phyloP scores from a whole-genome alignment of 2,888 invertebrate species.

The Tribolium freemani region DNA sequence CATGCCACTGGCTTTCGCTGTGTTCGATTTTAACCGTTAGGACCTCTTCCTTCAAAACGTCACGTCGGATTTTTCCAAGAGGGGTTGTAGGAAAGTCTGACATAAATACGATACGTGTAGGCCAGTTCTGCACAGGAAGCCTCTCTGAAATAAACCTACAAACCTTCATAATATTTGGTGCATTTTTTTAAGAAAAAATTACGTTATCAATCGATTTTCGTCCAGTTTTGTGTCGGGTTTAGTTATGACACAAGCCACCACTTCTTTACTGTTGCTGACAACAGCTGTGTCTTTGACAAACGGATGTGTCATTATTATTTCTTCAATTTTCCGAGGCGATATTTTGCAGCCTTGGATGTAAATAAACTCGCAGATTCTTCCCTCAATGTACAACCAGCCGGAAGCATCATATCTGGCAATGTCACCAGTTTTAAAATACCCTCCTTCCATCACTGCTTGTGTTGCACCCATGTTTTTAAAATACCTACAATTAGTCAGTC shows the following conservation, averaged over 20 bases:
- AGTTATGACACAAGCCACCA: conserved; percentile 56
- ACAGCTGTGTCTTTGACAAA: conserved; percentile 55
- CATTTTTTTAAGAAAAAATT: conserved; percentile 27
- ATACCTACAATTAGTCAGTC: conserved; percentile 51
- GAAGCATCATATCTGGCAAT: conserved; percentile 58
- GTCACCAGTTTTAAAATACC: conserved; percentile 62
- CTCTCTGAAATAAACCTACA: conserved; percentile 49
- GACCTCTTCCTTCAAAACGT: conserved; percentile 50
- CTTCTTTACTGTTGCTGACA: conserved; percentile 51
- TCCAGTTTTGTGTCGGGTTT: conserved; percentile 48
- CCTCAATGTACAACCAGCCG: conserved; percentile 59
- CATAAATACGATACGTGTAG: conserved; percentile 55
- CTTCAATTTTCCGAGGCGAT: conserved; percentile 56
- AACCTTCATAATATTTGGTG: conserved; percentile 15
- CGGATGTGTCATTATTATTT: conserved; percentile 57
- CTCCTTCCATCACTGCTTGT: conserved; percentile 49
- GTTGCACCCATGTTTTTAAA: conserved; percentile 56
- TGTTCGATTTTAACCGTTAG: conserved; percentile 49
- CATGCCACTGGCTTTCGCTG: conserved; percentile 42
- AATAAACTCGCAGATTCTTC: conserved; percentile 58
- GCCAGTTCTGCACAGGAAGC: conserved; percentile 49
- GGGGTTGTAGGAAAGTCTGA: conserved; percentile 59
- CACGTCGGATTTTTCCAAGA: conserved; percentile 57
- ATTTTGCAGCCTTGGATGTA: conserved; percentile 45
- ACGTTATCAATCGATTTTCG: conserved; percentile 51